phyloP scores from a whole-genome alignment of 2,888 invertebrate genomes.

The Tipula helvola region DNA sequence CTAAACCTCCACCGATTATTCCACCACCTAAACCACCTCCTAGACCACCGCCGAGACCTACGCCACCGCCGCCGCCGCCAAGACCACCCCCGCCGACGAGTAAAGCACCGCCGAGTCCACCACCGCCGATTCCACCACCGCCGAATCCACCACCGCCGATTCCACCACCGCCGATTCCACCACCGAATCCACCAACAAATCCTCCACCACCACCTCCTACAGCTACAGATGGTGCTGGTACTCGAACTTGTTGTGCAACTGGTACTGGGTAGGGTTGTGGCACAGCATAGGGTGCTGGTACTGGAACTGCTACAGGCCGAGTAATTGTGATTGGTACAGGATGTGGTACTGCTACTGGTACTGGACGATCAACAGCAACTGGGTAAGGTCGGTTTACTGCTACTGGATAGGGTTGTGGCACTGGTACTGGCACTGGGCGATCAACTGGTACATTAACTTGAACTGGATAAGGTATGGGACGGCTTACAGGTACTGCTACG shows the following conservation, averaged over 20 bases:
- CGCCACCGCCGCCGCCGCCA: background rate
- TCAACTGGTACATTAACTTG: conserved; percentile 11
- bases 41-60: background rate
- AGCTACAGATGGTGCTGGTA: conserved; percentile 11
- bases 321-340: conserved; percentile 6
- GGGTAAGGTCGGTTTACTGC: conserved; percentile 6
- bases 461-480: background rate
- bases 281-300: conserved; percentile 14
- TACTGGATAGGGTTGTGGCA: conserved; percentile 8
- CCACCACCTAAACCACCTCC: background rate
- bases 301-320: conserved; percentile 13
- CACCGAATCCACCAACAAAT: background rate
- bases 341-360: conserved; percentile 13
- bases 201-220: background rate
- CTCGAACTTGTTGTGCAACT: conserved; percentile 11
- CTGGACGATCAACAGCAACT: conserved; percentile 11
- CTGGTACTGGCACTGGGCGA: conserved; percentile 11
- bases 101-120: background rate
- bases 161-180: background rate
- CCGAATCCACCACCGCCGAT: background rate
- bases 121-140: background rate
- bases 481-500: background rate
- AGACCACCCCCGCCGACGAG: background rate
- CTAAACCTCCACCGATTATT: background rate
- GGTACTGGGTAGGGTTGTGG: conserved; percentile 15